phyloP scores from a whole-genome alignment of 2,888 invertebrate species.

The Anagyrus pseudococci region DNA sequence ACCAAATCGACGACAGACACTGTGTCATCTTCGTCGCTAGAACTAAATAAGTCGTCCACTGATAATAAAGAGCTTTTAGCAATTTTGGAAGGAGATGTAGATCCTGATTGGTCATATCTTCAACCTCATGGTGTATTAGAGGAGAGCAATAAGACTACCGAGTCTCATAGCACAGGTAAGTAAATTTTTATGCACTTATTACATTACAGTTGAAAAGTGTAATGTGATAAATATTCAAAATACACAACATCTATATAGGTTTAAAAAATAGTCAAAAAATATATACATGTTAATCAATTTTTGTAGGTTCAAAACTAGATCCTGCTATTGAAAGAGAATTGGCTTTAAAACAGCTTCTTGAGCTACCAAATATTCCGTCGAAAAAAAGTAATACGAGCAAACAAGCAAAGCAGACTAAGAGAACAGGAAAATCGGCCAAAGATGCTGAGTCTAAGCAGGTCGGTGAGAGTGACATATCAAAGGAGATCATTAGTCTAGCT shows the following conservation, averaged over 20 bases:
- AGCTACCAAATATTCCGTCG: slow-evolving; percentile 57
- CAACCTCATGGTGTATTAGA: slow-evolving; percentile 46
- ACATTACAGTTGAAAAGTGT: too few relatives aligned
- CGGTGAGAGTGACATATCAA: background rate
- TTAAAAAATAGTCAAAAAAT: background rate
- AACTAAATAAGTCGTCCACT: slow-evolving; percentile 41
- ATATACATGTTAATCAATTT: background rate
- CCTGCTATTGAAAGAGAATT: slow-evolving; percentile 64
- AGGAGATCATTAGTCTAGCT: background rate
- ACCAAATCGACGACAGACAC: slow-evolving; percentile 33
- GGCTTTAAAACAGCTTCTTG: slow-evolving; percentile 66
- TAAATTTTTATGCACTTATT: slow-evolving; percentile 7
- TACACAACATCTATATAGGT: too few relatives aligned
- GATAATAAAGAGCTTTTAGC: slow-evolving; percentile 66
- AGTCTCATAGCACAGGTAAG: slow-evolving; percentile 16
- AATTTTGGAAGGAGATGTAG: slow-evolving; percentile 67
- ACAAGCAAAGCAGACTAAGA: slow-evolving; percentile 25
- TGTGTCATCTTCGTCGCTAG: background rate
- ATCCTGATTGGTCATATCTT: slow-evolving; percentile 60
- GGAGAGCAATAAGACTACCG: slow-evolving; percentile 35
- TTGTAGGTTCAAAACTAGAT: slow-evolving; percentile 51
- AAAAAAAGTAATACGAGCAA: slow-evolving; percentile 43
- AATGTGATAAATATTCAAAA: too few relatives aligned
- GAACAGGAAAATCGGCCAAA: slow-evolving; percentile 6
- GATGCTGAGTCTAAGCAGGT: background rate